Base-by-base conservation (phyloP, 2,888 invertebrate genomes). In the Tipula confusa region DNA sequence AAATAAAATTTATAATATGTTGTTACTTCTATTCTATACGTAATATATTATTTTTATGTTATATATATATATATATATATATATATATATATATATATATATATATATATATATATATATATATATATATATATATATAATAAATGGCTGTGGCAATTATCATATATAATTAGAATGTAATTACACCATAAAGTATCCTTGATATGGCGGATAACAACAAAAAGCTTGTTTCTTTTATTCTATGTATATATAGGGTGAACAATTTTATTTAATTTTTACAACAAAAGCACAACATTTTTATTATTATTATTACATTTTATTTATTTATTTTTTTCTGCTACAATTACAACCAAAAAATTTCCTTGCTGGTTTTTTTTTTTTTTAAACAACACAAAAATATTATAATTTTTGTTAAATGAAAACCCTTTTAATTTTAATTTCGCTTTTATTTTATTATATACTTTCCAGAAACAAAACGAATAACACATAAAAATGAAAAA, bases 121-220 rank as follows among this genome's bases (percentile, higher is more conserved):
- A n/a, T n/a, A 33, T 11, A 11, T 33, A 33, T 11, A 33, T 64
- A 13, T 64, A 29, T 80, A 29, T 28, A 80, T 80, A 80, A 80
- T 31, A 80, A 80, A 80, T 80, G 80, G 29, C 80, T 31, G 15
- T 4, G 80, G 80, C 80, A 80, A 80, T 80, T 80, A 80, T 80
- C 80, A 80, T 80, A 80, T 31, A 31, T 80, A 80, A 31, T 80
- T 80, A 80, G 80, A 80, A 80, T 80, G 80, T 80, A 80, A 80
- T 80, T 80, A 80, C 80, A 29, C 29, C 31, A 31, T 80, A 31
- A 80, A 80, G 31, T 29, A 29, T 29, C 80, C 80, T 31, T 80
- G 80, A 80, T 80, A 80, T 31, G 29, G 80, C 29, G 29, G 29
- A 64, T 9, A 64, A 64, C 64, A 64, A 64, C 64, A 64, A 43